phyloP scores from a whole-genome alignment of 2,888 invertebrate species.

The Amphipoea oculea region DNA sequence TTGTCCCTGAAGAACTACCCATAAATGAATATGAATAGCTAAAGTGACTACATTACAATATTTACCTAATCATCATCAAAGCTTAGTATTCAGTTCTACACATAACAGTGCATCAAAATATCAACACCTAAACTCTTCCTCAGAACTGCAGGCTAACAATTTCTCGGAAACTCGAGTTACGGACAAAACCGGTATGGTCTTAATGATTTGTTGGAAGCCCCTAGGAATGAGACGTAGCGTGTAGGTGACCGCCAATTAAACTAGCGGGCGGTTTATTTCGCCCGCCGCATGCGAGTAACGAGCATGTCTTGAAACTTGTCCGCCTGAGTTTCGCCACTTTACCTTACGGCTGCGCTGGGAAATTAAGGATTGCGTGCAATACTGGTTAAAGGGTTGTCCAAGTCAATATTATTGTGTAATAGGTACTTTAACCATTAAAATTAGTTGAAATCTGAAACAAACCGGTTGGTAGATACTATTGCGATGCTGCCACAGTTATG shows the following conservation, averaged over 20 bases:
- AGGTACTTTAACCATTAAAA: neutral
- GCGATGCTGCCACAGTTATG: neutral
- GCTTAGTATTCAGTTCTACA: neutral
- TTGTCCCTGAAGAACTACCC: too few species aligned
- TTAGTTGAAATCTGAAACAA: neutral
- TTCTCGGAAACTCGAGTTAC: constrained; percentile 17
- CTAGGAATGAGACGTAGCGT: constrained; percentile 52
- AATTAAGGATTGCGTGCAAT: constrained; percentile 18
- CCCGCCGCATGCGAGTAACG: constrained; percentile 78
- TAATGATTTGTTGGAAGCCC: constrained; percentile 44
- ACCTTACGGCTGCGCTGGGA: constrained; percentile 1
- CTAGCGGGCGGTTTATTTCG: constrained; percentile 75
- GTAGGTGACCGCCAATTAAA: constrained; percentile 83
- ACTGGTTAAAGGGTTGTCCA: neutral
- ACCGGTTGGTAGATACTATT: neutral
- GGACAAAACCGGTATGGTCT: constrained; percentile 30
- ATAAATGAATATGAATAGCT: too few species aligned
- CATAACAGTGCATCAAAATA: neutral
- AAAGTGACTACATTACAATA: neutral
- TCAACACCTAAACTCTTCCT: neutral
- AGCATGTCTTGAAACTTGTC: constrained; percentile 73
- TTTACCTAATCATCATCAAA: neutral
- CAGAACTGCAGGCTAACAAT: constrained; percentile 28
- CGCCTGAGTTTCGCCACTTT: constrained; percentile 32
- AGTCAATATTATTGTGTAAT: neutral